Evolutionary conservation across 2,797 vertebrate genomes (phyloP).

Genomic region (Coilia nasus): DNA sequence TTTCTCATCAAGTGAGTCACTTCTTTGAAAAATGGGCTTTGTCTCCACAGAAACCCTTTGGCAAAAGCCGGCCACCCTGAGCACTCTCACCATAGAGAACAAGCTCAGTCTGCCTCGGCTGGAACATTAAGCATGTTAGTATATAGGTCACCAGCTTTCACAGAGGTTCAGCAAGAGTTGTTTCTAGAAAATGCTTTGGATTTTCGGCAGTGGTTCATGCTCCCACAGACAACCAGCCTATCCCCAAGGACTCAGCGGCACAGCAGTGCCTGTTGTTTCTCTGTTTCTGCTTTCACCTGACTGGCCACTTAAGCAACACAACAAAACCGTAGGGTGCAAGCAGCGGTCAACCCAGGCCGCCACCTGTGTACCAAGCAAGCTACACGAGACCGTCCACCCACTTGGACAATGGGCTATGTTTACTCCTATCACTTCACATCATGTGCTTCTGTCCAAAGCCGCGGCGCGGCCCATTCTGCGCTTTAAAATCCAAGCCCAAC

Average conservation of each 20-base stretch:
- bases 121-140: constrained; percentile 20
- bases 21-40: not conserved
- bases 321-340: constrained; percentile 3
- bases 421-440: not conserved
- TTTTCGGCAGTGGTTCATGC: not conserved
- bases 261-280: constrained; percentile 6
- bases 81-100: constrained; percentile 1
- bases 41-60: not conserved
- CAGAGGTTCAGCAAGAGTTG: not conserved
- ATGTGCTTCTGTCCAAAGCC: not conserved
- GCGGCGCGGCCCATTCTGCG: not conserved
- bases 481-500: constrained; percentile 26
- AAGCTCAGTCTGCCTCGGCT: not conserved
- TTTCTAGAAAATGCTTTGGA: not conserved
- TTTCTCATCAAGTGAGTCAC: not conserved
- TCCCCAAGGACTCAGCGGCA: constrained; percentile 17
- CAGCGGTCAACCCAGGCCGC: constrained; percentile 25
- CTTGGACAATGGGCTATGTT: not conserved
- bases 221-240: constrained; percentile 22
- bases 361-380: constrained; percentile 5
- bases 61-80: not conserved
- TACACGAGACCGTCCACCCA: not conserved
- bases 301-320: not conserved
- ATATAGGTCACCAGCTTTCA: not conserved
- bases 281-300: not conserved